These are phyloP conservation scores for Clupea harengus DNA, from an alignment of 2,113 vertebrate genomes.

Conservation along the genomic window DNA sequence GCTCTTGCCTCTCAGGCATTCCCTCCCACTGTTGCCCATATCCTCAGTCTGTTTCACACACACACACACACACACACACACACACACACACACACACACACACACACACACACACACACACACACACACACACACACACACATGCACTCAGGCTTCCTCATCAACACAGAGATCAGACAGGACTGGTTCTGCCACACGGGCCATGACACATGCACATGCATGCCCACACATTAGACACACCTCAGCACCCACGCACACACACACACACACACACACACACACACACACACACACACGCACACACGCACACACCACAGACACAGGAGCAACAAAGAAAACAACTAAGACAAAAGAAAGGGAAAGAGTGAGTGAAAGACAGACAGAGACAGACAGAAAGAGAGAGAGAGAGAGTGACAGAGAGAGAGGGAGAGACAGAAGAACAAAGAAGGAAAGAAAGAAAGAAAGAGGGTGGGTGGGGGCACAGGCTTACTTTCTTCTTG, in stretches of 20 bases:
- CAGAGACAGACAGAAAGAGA: not conserved
- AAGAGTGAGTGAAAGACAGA: not conserved
- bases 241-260: no score
- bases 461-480: not conserved
- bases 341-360: not conserved
- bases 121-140: not conserved
- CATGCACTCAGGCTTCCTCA: no score
- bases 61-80: not conserved
- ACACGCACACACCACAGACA: not conserved
- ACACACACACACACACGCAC: not conserved
- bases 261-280: no score
- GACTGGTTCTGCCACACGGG: no score
- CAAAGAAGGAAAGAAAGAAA: not conserved
- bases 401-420: no score
- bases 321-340: not conserved
- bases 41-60: not conserved
- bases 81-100: no score
- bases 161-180: no score
- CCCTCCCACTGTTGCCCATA: not conserved
- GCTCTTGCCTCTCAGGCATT: not conserved
- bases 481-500: constrained; percentile 84
- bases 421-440: not conserved
- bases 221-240: no score
- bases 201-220: no score
- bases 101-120: not conserved